Conservation (phyloP, 1,140 invertebrate genomes). For the Kradibia gibbosae region DNA sequence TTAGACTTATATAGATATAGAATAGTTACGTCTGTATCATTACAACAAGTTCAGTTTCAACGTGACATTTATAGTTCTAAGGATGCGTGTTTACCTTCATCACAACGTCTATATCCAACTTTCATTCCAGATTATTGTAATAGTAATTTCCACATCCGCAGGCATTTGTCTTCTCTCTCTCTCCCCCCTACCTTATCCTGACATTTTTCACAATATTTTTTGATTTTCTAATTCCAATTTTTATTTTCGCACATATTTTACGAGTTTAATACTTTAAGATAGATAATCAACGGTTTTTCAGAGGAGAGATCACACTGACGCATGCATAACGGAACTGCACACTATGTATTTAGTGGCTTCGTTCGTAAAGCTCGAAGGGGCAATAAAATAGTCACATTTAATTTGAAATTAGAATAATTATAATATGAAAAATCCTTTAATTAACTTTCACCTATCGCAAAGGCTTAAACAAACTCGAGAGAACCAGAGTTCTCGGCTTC, state of each 20-base stretch:
- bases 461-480: slow-evolving; percentile 11
- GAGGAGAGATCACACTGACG: background rate
- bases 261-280: slow-evolving; percentile 30
- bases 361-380: slow-evolving; percentile 53
- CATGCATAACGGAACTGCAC: slow-evolving; percentile 58
- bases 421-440: slow-evolving; percentile 58
- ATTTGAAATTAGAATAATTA: slow-evolving; percentile 66
- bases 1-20: too few species aligned
- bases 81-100: background rate
- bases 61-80: background rate
- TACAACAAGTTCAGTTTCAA: too few species aligned
- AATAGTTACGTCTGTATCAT: too few species aligned
- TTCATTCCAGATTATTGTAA: background rate
- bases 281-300: too few species aligned
- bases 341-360: slow-evolving; percentile 62
- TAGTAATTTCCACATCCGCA: background rate
- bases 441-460: background rate
- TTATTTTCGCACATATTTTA: slow-evolving; percentile 31
- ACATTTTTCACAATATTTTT: too few species aligned
- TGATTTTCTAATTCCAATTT: slow-evolving; percentile 28
- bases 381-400: slow-evolving; percentile 59
- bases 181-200: slow-evolving; percentile 13
- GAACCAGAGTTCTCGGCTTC: background rate
- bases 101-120: background rate
- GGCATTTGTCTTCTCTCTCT: slow-evolving; percentile 9